Evolutionary conservation across 2,888 invertebrate genomes (phyloP).

Genomic region (Sarcophaga rosellei): DNA sequence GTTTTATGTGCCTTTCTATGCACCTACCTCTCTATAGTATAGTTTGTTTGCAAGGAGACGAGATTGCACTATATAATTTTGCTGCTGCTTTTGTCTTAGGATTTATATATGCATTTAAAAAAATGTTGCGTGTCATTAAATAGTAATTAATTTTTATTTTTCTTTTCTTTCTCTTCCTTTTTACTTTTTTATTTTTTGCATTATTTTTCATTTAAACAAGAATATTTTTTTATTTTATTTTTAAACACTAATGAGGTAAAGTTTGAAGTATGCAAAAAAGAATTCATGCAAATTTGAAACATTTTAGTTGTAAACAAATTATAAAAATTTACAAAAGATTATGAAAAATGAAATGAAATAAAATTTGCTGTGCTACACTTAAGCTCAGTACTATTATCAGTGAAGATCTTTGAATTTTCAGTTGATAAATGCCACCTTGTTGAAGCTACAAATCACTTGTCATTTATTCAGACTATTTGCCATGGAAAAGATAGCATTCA

Average conservation of each 20-base stretch:
- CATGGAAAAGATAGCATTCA: no score
- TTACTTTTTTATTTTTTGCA: background rate
- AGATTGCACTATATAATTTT: background rate
- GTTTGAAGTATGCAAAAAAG: background rate
- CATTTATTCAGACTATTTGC: no score
- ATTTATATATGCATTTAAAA: slow-evolving; percentile 28
- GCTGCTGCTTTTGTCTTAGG: background rate
- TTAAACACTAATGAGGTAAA: background rate
- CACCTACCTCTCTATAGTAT: background rate
- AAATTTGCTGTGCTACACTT: no score
- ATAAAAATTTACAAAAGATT: no score
- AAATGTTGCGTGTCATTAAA: slow-evolving; percentile 41
- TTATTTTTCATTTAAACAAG: background rate
- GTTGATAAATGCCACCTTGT: no score
- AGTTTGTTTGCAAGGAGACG: background rate
- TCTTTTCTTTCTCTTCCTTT: background rate
- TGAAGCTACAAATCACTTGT: no score
- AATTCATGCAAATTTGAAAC: background rate
- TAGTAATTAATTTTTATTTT: slow-evolving; percentile 43
- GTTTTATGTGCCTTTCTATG: slow-evolving; percentile 18
- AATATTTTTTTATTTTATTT: no score
- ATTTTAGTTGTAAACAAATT: background rate
- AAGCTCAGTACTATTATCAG: no score
- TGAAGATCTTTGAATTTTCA: no score
- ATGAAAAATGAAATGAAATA: no score